A percentile compares a stretch with the other conserved stretches of the same genome.
phyloP scores from a whole-genome alignment of 2,888 invertebrate genomes.

The Leucophenga montana region DNA sequence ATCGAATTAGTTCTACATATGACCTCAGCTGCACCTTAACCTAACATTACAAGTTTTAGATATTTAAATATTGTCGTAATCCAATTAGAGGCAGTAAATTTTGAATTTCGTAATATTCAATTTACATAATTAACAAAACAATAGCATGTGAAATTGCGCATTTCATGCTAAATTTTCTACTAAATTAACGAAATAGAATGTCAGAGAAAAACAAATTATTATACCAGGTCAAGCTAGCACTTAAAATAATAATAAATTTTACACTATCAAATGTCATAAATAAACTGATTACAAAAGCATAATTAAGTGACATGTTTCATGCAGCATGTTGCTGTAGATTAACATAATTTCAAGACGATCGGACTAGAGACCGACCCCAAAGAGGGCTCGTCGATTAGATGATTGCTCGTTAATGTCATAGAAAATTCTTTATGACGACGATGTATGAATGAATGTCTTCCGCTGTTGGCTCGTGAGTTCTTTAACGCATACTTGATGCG shows the following conservation, averaged over 20 bases:
- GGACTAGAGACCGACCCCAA: too few species aligned
- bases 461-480: too few species aligned
- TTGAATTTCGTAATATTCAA: too few species aligned
- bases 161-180: not conserved
- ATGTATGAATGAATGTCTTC: too few species aligned
- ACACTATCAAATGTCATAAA: conserved; percentile 17
- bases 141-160: not conserved
- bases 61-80: too few species aligned
- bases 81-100: too few species aligned
- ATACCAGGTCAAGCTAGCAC: not conserved
- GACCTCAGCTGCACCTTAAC: too few species aligned
- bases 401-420: conserved; percentile 20
- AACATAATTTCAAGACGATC: conserved; percentile 56
- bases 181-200: not conserved
- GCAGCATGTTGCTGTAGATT: conserved; percentile 51
- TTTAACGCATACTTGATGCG: too few species aligned
- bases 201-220: not conserved
- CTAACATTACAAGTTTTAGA: too few species aligned
- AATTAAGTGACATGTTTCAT: conserved; percentile 65
- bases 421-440: not conserved
- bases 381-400: conserved; percentile 35
- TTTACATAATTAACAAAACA: too few species aligned
- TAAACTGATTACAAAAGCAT: conserved; percentile 44
- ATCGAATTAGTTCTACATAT: too few species aligned
- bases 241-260: conserved; percentile 5